phyloP scores from a whole-genome alignment of 2,113 vertebrate genomes.

The Alligator mississippiensis region DNA sequence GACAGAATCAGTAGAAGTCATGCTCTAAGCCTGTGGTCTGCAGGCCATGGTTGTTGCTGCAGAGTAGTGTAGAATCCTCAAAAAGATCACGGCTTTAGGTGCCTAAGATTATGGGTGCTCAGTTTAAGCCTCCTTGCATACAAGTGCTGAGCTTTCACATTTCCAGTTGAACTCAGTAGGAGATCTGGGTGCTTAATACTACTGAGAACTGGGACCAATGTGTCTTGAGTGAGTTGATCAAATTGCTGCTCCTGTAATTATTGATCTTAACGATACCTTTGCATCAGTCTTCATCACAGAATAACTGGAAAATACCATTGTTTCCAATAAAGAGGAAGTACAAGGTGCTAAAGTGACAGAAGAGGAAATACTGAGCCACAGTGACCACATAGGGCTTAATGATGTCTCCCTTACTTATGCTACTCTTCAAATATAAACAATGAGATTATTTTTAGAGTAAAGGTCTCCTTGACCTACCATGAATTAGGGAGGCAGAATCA shows the following conservation, averaged over 20 bases:
- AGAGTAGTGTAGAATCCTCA: neutral
- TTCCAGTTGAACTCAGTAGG: neutral
- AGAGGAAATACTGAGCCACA: slow-evolving; percentile 6
- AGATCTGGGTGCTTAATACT: neutral
- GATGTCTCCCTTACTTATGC: neutral
- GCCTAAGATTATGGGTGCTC: neutral
- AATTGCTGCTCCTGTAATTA: neutral
- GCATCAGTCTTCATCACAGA: neutral
- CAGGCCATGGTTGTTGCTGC: neutral
- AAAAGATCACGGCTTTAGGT: neutral
- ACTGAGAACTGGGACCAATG: neutral
- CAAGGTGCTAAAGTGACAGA: neutral
- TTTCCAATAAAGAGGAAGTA: neutral
- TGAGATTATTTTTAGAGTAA: slow-evolving; percentile 30
- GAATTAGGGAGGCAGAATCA: slow-evolving; percentile 30
- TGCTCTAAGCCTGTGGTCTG: neutral
- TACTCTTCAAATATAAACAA: slow-evolving; percentile 47
- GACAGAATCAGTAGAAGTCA: too few relatives aligned
- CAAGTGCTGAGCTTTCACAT: neutral
- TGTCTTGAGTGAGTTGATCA: neutral
- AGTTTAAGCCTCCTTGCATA: neutral
- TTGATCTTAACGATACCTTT: neutral
- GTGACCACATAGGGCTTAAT: neutral
- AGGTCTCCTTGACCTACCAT: neutral
- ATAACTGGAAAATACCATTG: neutral